phyloP scores from a whole-genome alignment of 2,797 vertebrate species.

The Sebastes alutus region DNA sequence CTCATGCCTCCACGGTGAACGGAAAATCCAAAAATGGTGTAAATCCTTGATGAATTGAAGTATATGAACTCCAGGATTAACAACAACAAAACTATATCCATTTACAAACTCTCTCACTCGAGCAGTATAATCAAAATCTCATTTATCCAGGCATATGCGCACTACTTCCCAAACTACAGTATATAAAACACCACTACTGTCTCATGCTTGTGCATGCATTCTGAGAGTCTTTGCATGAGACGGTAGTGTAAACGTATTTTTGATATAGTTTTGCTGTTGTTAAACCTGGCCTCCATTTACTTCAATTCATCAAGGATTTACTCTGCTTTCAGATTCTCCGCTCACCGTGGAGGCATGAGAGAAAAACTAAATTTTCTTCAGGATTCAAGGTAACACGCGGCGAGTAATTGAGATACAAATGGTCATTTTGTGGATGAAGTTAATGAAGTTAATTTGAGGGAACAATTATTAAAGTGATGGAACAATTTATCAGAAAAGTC shows the following conservation, averaged over 20 bases:
- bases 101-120: too few relatives aligned
- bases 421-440: not conserved
- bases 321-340: not conserved
- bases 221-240: too few relatives aligned
- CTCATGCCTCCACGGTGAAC: not conserved
- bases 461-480: not conserved
- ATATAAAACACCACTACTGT: too few relatives aligned
- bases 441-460: not conserved
- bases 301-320: not conserved
- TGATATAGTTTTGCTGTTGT: not conserved
- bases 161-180: too few relatives aligned
- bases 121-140: too few relatives aligned
- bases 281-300: not conserved
- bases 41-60: too few relatives aligned
- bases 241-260: not conserved
- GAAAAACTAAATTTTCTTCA: not conserved
- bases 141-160: too few relatives aligned
- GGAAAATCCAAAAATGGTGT: not conserved
- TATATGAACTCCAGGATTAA: too few relatives aligned
- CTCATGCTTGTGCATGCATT: too few relatives aligned
- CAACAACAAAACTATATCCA: too few relatives aligned
- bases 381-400: accelerated
- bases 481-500: not conserved
- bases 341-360: not conserved
- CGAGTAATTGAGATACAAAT: not conserved